Base-by-base conservation (phyloP, 2,113 vertebrate genomes). In the Xenotilapia caudafasciata region DNA sequence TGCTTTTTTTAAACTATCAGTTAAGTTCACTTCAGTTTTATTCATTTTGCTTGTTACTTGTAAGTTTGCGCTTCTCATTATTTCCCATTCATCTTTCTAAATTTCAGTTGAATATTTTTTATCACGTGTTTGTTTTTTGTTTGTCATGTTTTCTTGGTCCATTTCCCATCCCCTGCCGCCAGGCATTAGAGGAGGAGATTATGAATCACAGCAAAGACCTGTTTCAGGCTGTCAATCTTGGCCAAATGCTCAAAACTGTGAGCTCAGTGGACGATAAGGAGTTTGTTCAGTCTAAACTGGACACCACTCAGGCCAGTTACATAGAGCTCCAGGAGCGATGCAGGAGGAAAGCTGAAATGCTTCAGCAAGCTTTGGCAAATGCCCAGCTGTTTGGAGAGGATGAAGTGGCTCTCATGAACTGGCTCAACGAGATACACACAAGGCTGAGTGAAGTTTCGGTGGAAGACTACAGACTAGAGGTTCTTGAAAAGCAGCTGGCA, bases 321-420 rank as follows among this genome's bases (percentile, higher is more conserved):
- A 95, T 97, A 93, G 98, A 99, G 94, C 96, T 99, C 87, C 97
- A 98, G 97, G 97, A 98, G 95, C 97, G 97, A 92, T 98, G 96
- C 94, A 96, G 95, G 94, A 97, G 96, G 94, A 97, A 97, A 95
- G 97, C 97, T 28, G 97, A 98, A 95, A 96, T 98, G 91, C 97
- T 99, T 86, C 97, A 96, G 88, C 98, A 98, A 96, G 98, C 99
- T 68, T 96, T 97, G 95, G 97, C 97, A 86, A 99, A 99, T 89
- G 98, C 98, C 89, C 98, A 97, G 95, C 97, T 99, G 93, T 99
- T 99, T 93, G 98, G 98, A 84, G 98, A 98, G 89, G 98, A 99
- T 0, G 98, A 99, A 96, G 98, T 99, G 93, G 98, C 97, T 73
- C 93, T 99, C 94, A 97, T 99, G 97, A 99, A 98, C 96, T 99